phyloP scores from a whole-genome alignment of 2,113 vertebrate genomes.

The Sterrhoptilus dennistouni region DNA sequence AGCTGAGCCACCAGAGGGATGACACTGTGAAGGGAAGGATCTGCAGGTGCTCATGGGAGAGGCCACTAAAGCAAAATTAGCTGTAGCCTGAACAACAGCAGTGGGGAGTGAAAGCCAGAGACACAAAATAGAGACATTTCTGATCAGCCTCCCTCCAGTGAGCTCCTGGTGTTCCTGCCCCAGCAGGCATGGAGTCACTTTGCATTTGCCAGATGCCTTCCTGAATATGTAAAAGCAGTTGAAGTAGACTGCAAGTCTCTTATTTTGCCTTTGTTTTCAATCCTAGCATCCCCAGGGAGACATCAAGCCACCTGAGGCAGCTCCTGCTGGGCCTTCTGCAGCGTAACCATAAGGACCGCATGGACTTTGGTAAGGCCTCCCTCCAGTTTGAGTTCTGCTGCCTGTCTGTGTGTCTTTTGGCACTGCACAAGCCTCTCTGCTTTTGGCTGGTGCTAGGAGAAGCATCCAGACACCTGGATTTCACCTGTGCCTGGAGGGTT shows the following conservation, averaged over 20 bases:
- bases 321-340: conserved; percentile 88
- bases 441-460: not conserved
- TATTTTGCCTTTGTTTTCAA: conserved; percentile 31
- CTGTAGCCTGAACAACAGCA: not conserved
- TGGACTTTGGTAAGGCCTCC: conserved; percentile 85
- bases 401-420: not conserved
- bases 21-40: not conserved
- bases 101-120: not conserved
- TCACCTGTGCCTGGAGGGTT: not conserved
- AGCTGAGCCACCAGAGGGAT: not conserved
- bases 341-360: conserved; percentile 88
- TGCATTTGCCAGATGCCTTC: conserved; percentile 17
- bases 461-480: not conserved
- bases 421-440: not conserved
- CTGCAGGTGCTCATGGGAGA: not conserved
- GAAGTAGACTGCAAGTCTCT: not conserved
- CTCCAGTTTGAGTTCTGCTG: not conserved
- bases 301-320: conserved; percentile 84
- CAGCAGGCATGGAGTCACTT: conserved; percentile 1
- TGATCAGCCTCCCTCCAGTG: not conserved
- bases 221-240: conserved; percentile 20
- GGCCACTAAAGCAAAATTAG: not conserved
- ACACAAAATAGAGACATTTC: not conserved
- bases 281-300: conserved; percentile 91
- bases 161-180: not conserved